Evolutionary conservation across 2,113 vertebrate genomes (phyloP), one percentile per base, ranked within the genome.

Genomic region (Corydoras maculifer): DNA sequence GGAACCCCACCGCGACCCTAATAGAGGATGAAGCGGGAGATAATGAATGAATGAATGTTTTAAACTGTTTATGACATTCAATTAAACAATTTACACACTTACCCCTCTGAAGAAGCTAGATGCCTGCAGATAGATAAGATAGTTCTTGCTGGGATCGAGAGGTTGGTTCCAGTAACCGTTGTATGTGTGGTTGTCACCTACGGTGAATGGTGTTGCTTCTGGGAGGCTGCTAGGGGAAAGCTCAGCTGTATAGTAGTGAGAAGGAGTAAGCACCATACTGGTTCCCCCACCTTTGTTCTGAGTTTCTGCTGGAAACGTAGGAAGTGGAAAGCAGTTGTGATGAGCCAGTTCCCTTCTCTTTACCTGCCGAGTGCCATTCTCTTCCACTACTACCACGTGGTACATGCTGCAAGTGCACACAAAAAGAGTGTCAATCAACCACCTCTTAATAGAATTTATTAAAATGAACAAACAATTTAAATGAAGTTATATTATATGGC

Each of bases 161-260:
- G 96, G 96, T 0, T 90, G 91, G 86, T 97, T 99, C 95, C 95
- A 97, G 84, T 94, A 98, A 76, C 96, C 94, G 0, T 92, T 93
- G 82, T 99, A 99, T 32, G 94, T 99, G 86, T 93, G 93, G 81
- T 99, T 99, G 89, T 99, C 96, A 0, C 96, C 96, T 68, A 98
- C 94, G 0, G 93, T 96, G 88, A 99, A 98, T 54, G 94, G 94
- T 6, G 89, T 95, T 85, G 93, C 93, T 81, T 93, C 91, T 0
- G 90, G 86, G 68, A 99, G 90, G 76, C 93, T 95, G 88, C 90
- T 94, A 78, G 96, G 93, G 0, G 88, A 86, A 78, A 99, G 86
- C 78, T 99, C 95, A 0, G 95, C 96, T 1, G 94, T 94, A 0
- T 94, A 94, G 85, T 99, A 99, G 73, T 94, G 91, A 1, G 92